Base-by-base conservation (phyloP, 2,797 vertebrate genomes). In the Tachyglossus aculeatus region DNA sequence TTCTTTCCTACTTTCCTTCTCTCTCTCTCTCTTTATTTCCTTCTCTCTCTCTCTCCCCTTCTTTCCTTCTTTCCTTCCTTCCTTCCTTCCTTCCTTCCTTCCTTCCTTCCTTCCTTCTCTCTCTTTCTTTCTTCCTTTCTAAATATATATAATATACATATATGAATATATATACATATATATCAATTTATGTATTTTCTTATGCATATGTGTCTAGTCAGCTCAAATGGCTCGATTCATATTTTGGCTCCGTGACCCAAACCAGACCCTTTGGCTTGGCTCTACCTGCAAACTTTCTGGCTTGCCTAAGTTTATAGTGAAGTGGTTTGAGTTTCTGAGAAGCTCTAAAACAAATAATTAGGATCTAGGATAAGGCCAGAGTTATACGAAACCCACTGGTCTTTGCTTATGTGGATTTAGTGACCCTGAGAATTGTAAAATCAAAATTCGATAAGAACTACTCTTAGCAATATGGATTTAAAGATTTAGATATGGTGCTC, bases 251-350 rank as follows among this genome's bases (percentile, higher is more conserved):
- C 18, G 15, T n/a, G n/a, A 53, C 54, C 50, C 71, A 79, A 82
- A 77, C 80, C 77, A 78, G 71, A 70, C 48, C 78, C 53, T 79
- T 71, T 88, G 86, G 80, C 80, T 86, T 55, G 39, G 52, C 27
- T 34, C 43, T 78, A 80, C 81, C 78, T 83, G 80, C 41, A 67
- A 67, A 68, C 64, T 80, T 78, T 71, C 62, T 77, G 77, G 76
- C 64, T 45, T 78, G 56, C 41, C 66, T 40, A 48, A 22, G 36
- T 61, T 60, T 40, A 62, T 6, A 80, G 53, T 47, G 53, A 64
- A 77, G 80, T 70, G 84, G 78, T 70, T 81, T 83, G 52, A 71
- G 57, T 85, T 88, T 86, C 80, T 83, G 72, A 75, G 77, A 88
- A 29, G 7, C 34, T 50, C 25, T 48, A 38, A 62, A 62, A 83